These are phyloP conservation scores for Propithecus perrieri DNA, from an alignment of 2,797 vertebrate genomes.

Conservation along the genomic window DNA sequence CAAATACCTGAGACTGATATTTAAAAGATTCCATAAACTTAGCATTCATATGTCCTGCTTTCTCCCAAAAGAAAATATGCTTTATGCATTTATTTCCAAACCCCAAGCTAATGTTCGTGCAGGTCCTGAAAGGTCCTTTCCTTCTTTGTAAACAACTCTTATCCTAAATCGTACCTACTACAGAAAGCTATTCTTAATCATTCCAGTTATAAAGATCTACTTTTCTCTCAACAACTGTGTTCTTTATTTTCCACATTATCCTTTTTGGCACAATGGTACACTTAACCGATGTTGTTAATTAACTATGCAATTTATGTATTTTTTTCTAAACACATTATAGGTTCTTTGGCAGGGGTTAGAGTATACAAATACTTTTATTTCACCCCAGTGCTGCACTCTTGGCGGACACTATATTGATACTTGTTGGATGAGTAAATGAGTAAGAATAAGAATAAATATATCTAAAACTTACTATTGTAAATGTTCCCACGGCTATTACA, in stretches of 20 bases:
- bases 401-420: background rate
- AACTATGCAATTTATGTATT: background rate
- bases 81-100: background rate
- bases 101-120: background rate
- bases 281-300: background rate
- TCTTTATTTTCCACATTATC: background rate
- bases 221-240: background rate
- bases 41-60: background rate
- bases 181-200: background rate
- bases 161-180: background rate
- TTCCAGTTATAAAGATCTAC: background rate
- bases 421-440: background rate
- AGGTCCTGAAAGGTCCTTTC: background rate
- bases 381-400: background rate
- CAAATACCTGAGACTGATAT: background rate
- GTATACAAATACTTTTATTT: background rate
- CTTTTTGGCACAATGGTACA: background rate
- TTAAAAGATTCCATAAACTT: background rate
- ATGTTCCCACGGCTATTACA: background rate
- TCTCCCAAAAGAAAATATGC: background rate
- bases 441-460: conserved; percentile 10
- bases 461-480: background rate
- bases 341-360: background rate
- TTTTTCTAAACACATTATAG: background rate
- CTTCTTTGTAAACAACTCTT: background rate